Conservation (phyloP, 1,140 invertebrate species). For the Trichogramma pretiosum region DNA sequence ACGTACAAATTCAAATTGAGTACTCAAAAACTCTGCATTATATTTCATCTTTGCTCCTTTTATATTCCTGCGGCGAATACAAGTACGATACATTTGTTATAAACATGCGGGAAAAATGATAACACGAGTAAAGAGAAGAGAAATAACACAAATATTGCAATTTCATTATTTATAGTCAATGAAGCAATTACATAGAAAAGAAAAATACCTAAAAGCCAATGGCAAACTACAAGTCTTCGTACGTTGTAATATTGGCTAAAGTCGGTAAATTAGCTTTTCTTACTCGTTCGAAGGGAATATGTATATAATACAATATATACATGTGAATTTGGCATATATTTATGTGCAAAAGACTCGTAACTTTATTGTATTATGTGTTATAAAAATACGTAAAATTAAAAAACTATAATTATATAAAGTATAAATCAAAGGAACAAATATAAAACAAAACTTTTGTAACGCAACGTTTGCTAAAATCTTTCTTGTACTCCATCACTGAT, state of each 20-base stretch:
- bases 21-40: background rate
- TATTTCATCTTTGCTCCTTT: background rate
- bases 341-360: too few species aligned
- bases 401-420: background rate
- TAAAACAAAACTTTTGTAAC: conserved; percentile 15
- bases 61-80: too few species aligned
- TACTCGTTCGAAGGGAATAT: background rate
- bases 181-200: too few species aligned
- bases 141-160: conserved; percentile 5
- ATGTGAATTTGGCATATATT: too few species aligned
- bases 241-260: background rate
- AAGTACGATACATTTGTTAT: too few species aligned
- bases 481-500: background rate
- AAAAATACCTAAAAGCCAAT: too few species aligned
- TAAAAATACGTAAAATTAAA: too few species aligned
- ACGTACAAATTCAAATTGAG: conserved; percentile 6
- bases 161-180: conserved; percentile 11
- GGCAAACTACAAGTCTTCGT: too few species aligned
- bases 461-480: conserved; percentile 11
- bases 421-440: conserved; percentile 2
- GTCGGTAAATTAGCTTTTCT: conserved; percentile 1
- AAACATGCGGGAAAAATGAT: too few species aligned
- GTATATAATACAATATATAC: too few species aligned
- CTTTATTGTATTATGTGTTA: too few species aligned
- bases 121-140: background rate